Base-by-base conservation (phyloP, 2,888 invertebrate genomes). In the Plebejus melissa region DNA sequence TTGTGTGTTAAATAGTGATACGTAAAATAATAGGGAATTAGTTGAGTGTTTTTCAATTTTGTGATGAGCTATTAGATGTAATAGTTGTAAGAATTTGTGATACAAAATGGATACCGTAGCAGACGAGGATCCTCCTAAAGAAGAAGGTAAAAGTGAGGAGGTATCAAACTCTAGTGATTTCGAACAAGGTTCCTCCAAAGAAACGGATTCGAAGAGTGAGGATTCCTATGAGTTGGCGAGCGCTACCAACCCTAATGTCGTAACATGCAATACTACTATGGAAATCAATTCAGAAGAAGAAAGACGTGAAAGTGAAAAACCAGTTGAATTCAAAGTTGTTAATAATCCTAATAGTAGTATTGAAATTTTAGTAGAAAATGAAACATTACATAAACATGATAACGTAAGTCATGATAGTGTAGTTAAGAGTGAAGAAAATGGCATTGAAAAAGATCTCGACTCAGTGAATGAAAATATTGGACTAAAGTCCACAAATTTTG, bases 21-120 rank as follows among this genome's bases (percentile, higher is more conserved):
- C 81, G 90, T 0, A 91, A 91, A 86, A 91, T 92, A 74, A 90
- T 88, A 77, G 91, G 92, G 91, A 79, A 91, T 92, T 41, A 70
- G 70, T 9, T 36, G 11, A 60, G 60, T 65, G 36, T 65, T 5
- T 65, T 32, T 13, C 36, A 36, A 13, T 32, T 65, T 13, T 13
- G 32, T 13, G 32, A 36, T 65, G 36, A 60, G 28, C 9, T 13
- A 65, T 65, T 32, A 4, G 4, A 36, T 65, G 13, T 32, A 5
- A 13, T 32, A 11, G 9, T 60, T 65, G 1, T 65, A 65, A 2
- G 2, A 65, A 6, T 36, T 28, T 28, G 28, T 65, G 7, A 60
- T 28, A 65, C 32, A 72, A 32, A 54, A 72, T 72, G 72, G 50
- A 54, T 54, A 72, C 38, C 70, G 16, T 9, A 46, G 13, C 22